Evolutionary conservation across 2,113 vertebrate species (phyloP).

Genomic region (Myocastor coypus): DNA sequence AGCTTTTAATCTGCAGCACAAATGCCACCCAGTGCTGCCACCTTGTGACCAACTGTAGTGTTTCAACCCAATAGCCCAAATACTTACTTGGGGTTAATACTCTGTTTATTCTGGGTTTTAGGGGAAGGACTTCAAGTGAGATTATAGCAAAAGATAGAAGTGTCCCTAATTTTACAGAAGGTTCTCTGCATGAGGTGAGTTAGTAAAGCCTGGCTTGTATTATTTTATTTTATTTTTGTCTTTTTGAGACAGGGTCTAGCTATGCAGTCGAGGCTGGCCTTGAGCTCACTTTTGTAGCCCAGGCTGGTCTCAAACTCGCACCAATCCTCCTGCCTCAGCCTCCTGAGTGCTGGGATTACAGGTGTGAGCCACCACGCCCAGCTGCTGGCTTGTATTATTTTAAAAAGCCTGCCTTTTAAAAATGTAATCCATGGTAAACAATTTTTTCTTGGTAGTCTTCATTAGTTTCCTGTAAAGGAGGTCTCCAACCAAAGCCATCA

Average conservation of each 20-base stretch:
- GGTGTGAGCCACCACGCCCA: too few species aligned
- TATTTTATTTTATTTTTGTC: too few species aligned
- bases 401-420: conserved; percentile 9
- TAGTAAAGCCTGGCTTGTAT: neutral
- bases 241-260: too few species aligned
- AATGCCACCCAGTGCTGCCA: conserved; percentile 57
- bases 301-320: too few species aligned
- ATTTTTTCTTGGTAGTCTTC: neutral
- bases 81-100: neutral
- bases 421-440: neutral
- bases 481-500: neutral
- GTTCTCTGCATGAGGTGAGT: conserved; percentile 88
- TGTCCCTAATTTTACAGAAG: conserved; percentile 87
- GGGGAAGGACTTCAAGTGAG: conserved; percentile 87
- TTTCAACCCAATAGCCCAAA: neutral
- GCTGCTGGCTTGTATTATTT: too few species aligned
- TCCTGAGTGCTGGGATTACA: too few species aligned
- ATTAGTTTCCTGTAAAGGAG: neutral
- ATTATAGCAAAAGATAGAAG: conserved; percentile 88
- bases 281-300: too few species aligned
- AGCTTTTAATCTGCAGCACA: neutral
- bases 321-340: too few species aligned
- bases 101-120: conserved; percentile 72
- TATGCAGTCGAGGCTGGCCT: too few species aligned
- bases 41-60: conserved; percentile 69